A percentile compares a stretch with the other conserved stretches of the same genome.
Evolutionary conservation across 2,888 invertebrate genomes (phyloP).

Genomic region (Nomada fabriciana): DNA sequence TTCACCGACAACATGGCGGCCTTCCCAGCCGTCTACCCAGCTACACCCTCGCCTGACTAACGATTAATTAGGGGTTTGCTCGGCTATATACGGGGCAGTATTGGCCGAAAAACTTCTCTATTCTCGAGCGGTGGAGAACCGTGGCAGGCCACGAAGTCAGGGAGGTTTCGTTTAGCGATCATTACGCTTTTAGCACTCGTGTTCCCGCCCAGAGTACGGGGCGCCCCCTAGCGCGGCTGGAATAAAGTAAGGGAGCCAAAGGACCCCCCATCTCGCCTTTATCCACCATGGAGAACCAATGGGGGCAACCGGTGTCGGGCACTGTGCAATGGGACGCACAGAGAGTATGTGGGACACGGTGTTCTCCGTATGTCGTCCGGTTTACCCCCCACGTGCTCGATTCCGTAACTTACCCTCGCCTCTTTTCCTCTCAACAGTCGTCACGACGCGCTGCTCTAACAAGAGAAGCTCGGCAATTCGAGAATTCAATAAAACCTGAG

Average conservation of each 20-base stretch:
- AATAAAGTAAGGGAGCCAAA: constrained; percentile 72
- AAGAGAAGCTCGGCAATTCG: too few species aligned
- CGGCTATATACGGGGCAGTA: constrained; percentile 13
- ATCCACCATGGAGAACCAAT: constrained; percentile 77
- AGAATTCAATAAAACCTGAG: too few species aligned
- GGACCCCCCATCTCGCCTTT: constrained; percentile 84
- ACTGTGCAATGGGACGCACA: constrained; percentile 70
- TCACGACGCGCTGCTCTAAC: background rate
- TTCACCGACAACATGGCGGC: constrained; percentile 51
- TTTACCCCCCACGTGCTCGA: constrained; percentile 79
- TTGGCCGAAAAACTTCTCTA: constrained; percentile 17
- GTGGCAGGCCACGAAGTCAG: constrained; percentile 52
- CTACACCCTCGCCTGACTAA: constrained; percentile 35
- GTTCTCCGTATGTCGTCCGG: constrained; percentile 80
- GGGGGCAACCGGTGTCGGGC: constrained; percentile 73
- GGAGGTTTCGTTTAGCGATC: constrained; percentile 78
- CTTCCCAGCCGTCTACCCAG: background rate
- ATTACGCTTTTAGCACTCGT: constrained; percentile 82
- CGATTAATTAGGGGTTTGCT: constrained; percentile 57
- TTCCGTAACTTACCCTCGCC: constrained; percentile 67
- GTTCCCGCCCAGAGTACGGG: constrained; percentile 76
- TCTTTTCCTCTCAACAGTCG: constrained; percentile 32
- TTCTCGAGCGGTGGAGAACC: constrained; percentile 28
- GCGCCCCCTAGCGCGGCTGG: constrained; percentile 74
- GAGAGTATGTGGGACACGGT: constrained; percentile 78